Evolutionary conservation across 2,888 invertebrate species (phyloP).

Genomic region (Zygothrica quintamaculata): DNA sequence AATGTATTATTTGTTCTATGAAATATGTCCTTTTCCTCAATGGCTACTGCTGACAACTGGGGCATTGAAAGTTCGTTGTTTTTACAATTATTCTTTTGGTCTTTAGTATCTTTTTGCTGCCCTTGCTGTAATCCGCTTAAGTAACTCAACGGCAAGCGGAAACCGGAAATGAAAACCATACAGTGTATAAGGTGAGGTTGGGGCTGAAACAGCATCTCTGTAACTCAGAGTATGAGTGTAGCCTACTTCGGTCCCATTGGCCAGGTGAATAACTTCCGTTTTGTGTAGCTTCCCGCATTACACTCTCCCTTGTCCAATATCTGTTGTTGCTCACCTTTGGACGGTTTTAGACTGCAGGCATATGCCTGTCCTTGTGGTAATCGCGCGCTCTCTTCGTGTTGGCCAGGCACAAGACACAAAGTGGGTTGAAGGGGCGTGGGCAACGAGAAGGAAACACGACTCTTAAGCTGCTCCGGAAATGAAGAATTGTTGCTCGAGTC

Average conservation of each 20-base stretch:
- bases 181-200: slow-evolving; percentile 60
- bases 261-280: slow-evolving; percentile 65
- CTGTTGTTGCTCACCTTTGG: slow-evolving; percentile 25
- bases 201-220: slow-evolving; percentile 36
- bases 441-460: slow-evolving; percentile 69
- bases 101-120: slow-evolving; percentile 23
- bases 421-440: too few relatives aligned
- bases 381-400: slow-evolving; percentile 5
- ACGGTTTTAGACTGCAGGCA: background rate
- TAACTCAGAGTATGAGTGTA: background rate
- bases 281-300: slow-evolving; percentile 34
- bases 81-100: slow-evolving; percentile 18
- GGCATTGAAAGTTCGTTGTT: slow-evolving; percentile 1
- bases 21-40: background rate
- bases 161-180: slow-evolving; percentile 80
- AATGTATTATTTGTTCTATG: background rate
- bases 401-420: slow-evolving; percentile 23
- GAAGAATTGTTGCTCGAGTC: slow-evolving; percentile 73
- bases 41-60: background rate
- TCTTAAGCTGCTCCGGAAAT: slow-evolving; percentile 81
- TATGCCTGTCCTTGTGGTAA: slow-evolving; percentile 21
- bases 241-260: slow-evolving; percentile 36
- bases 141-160: slow-evolving; percentile 75
- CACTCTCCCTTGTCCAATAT: slow-evolving; percentile 1
- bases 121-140: slow-evolving; percentile 76